These are phyloP conservation scores for Drosophila lacicola DNA, from an alignment of 2,888 invertebrate species.

Conservation along the genomic window DNA sequence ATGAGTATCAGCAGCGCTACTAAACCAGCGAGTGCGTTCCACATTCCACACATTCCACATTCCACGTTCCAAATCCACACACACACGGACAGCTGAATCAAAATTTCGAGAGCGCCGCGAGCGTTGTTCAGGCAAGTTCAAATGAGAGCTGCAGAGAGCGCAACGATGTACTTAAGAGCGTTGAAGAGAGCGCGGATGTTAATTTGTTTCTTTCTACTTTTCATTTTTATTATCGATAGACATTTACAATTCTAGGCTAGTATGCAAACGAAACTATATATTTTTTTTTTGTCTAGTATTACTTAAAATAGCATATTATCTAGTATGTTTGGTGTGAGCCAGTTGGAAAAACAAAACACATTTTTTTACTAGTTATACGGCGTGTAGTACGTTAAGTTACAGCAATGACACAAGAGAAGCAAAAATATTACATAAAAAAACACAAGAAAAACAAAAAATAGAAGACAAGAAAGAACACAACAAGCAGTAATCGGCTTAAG, in stretches of 20 bases:
- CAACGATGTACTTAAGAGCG: constrained; percentile 21
- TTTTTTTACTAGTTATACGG: constrained; percentile 63
- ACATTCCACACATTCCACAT: constrained; percentile 24
- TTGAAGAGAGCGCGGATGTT: constrained; percentile 2
- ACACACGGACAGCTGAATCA: constrained; percentile 9
- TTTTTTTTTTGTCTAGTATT: constrained; percentile 73
- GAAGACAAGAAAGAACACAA: constrained; percentile 25
- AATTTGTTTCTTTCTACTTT: constrained; percentile 40
- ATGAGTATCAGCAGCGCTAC: constrained; percentile 97
- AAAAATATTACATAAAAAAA: background rate
- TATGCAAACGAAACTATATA: constrained; percentile 56
- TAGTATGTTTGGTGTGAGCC: constrained; percentile 64
- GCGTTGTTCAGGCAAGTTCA: constrained; percentile 46
- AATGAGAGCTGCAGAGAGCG: background rate
- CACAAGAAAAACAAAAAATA: background rate
- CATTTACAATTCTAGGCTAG: constrained; percentile 72
- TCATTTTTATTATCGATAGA: constrained; percentile 59
- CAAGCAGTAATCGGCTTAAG: constrained; percentile 54
- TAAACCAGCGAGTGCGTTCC: constrained; percentile 83
- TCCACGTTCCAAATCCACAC: background rate
- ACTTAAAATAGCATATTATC: constrained; percentile 63
- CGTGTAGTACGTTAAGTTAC: constrained; percentile 51
- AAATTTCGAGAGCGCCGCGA: constrained; percentile 7
- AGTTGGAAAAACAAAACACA: constrained; percentile 44
- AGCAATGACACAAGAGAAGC: constrained; percentile 13